Evolutionary conservation across 2,113 vertebrate genomes (phyloP).

Genomic region (Chaenogobius annularis): DNA sequence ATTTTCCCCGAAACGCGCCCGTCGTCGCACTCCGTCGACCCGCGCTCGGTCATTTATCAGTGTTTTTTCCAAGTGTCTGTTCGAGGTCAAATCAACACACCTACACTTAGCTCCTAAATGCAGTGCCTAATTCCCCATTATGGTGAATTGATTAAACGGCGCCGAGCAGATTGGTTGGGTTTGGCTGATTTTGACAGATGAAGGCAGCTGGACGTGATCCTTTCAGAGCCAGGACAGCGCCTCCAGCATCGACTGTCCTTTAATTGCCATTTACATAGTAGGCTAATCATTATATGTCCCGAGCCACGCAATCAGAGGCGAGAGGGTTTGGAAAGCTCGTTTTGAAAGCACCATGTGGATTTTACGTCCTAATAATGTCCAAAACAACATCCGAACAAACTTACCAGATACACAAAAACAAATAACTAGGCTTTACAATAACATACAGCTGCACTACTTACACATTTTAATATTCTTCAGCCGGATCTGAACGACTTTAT

Average conservation of each 20-base stretch:
- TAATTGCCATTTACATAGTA: constrained; percentile 87
- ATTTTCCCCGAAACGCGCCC: constrained; percentile 14
- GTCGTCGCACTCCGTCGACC: constrained; percentile 29
- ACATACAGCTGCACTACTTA: background rate
- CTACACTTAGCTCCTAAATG: background rate
- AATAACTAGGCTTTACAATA: background rate
- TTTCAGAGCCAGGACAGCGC: constrained; percentile 80
- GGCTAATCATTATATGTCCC: constrained; percentile 84
- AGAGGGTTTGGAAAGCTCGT: constrained; percentile 33
- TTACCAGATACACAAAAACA: background rate
- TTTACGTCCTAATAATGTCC: background rate
- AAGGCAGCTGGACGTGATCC: constrained; percentile 72
- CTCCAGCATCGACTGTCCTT: constrained; percentile 83
- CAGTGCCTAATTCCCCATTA: constrained; percentile 40
- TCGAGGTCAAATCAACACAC: constrained; percentile 22
- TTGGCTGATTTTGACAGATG: constrained; percentile 58
- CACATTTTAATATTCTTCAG: background rate
- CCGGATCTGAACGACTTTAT: no score
- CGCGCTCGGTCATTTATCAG: constrained; percentile 35
- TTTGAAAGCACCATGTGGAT: background rate
- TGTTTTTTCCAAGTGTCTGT: constrained; percentile 14
- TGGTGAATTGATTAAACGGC: constrained; percentile 34
- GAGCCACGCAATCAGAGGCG: constrained; percentile 23
- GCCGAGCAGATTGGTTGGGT: constrained; percentile 38
- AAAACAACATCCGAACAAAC: background rate